Conservation (phyloP, 2,888 invertebrate species). For the Cyrtodaria siliqua region DNA sequence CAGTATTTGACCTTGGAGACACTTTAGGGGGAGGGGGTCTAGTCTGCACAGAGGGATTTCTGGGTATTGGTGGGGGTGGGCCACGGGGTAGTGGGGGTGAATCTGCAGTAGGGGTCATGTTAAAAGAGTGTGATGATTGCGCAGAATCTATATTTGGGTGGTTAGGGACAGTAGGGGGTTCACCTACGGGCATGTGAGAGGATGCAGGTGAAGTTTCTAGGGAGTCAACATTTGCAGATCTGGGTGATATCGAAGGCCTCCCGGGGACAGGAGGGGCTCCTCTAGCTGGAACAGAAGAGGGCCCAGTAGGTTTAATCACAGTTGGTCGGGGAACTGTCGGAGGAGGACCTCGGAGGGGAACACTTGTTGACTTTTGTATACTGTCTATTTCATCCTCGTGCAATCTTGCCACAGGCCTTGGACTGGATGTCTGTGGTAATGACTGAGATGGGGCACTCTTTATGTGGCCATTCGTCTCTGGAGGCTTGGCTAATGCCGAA, state of each 20-base stretch:
- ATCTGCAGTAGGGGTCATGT: not conserved
- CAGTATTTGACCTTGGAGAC: not conserved
- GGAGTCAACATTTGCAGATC: not conserved
- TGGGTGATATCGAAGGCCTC: conserved; percentile 17
- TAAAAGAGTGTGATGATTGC: not conserved
- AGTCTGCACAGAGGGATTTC: conserved; percentile 1
- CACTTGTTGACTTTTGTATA: not conserved
- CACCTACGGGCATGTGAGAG: too few relatives aligned
- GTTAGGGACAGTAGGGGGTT: conserved; percentile 15
- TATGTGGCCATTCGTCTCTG: not conserved
- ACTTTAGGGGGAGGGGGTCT: not conserved
- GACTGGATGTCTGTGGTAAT: not conserved
- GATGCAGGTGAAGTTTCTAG: not conserved
- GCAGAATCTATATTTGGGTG: not conserved
- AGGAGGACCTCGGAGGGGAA: conserved; percentile 18
- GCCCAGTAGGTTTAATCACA: conserved; percentile 27
- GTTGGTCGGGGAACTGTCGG: conserved; percentile 34
- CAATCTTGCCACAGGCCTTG: not conserved
- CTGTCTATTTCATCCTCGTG: not conserved
- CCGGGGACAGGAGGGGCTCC: conserved; percentile 33
- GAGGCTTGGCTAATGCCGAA: conserved; percentile 2
- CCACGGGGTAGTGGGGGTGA: conserved; percentile 4
- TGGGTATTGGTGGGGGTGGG: conserved; percentile 12
- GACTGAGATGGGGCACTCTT: not conserved
- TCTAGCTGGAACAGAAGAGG: conserved; percentile 7